Percentiles rank a stretch among this genome's conserved stretches.
These are phyloP conservation scores for Linepithema humile DNA, from an alignment of 1,140 invertebrate species.

Conservation along the genomic window DNA sequence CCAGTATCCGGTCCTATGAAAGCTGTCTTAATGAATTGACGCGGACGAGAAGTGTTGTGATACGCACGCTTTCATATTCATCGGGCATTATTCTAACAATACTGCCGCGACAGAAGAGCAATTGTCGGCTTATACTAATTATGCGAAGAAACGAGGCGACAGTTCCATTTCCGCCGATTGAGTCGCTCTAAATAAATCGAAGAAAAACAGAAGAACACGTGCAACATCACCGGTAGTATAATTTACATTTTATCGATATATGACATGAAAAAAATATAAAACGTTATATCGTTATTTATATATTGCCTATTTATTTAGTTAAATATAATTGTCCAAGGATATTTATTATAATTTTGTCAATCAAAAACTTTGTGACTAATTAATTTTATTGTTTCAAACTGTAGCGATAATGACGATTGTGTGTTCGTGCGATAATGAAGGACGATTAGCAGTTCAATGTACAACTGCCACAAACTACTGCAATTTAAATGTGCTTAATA, in stretches of 20 bases:
- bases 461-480: too few relatives aligned
- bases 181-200: not conserved
- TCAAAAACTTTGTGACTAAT: not conserved
- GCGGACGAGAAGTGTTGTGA: constrained; percentile 55
- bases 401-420: not conserved
- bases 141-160: constrained; percentile 31
- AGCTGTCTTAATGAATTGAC: constrained; percentile 66
- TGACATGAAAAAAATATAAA: too few relatives aligned
- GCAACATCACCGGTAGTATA: too few relatives aligned
- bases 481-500: not conserved
- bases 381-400: not conserved
- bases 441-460: not conserved
- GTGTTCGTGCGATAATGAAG: not conserved
- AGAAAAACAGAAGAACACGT: too few relatives aligned
- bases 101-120: not conserved
- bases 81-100: constrained; percentile 27
- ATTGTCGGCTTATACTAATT: constrained; percentile 42
- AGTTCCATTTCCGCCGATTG: not conserved
- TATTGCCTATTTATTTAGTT: not conserved
- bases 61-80: constrained; percentile 20
- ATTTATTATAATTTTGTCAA: not conserved
- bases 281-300: too few relatives aligned
- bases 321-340: not conserved
- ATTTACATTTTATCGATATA: too few relatives aligned
- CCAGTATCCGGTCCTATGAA: constrained; percentile 44